These are phyloP conservation scores for Paralichthys olivaceus DNA, from an alignment of 2,113 vertebrate genomes.

Conservation along the genomic window DNA sequence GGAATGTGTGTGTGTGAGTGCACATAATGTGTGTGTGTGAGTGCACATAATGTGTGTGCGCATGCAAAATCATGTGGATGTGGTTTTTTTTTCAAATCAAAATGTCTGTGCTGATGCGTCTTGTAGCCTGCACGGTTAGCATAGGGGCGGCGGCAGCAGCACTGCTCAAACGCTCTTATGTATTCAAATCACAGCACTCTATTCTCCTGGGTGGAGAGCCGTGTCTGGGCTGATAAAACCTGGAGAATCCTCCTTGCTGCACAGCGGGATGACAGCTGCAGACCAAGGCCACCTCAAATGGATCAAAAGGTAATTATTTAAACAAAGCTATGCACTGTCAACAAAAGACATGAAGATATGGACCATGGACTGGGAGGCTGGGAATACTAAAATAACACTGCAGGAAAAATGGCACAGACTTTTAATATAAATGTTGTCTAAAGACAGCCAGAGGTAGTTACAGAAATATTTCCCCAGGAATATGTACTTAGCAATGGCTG, in stretches of 20 bases:
- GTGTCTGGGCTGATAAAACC: conserved; percentile 63
- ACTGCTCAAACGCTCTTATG: conserved; percentile 57
- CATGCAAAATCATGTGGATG: conserved; percentile 7
- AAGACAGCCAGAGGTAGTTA: not conserved
- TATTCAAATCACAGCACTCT: conserved; percentile 70
- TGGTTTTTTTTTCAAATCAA: conserved; percentile 38
- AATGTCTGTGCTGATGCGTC: conserved; percentile 25
- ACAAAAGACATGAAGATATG: conserved; percentile 1
- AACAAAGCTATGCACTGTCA: conserved; percentile 29
- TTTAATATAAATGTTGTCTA: conserved; percentile 30
- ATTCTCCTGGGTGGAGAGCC: conserved; percentile 49
- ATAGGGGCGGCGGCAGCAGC: conserved; percentile 7
- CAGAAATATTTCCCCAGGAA: not conserved
- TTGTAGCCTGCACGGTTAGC: conserved; percentile 27
- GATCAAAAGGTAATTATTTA: conserved; percentile 27
- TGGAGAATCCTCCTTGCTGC: conserved; percentile 44
- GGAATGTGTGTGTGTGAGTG: not conserved
- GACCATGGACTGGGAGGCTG: conserved; percentile 5
- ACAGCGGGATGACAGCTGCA: conserved; percentile 36
- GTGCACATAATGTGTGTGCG: conserved; percentile 8
- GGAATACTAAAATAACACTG: conserved; percentile 1
- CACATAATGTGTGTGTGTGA: not conserved
- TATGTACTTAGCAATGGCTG: not conserved
- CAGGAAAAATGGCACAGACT: conserved; percentile 13
- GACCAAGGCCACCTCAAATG: conserved; percentile 30